Base-by-base conservation (phyloP, 2,113 vertebrate species). In the Dicentrarchus labrax region DNA sequence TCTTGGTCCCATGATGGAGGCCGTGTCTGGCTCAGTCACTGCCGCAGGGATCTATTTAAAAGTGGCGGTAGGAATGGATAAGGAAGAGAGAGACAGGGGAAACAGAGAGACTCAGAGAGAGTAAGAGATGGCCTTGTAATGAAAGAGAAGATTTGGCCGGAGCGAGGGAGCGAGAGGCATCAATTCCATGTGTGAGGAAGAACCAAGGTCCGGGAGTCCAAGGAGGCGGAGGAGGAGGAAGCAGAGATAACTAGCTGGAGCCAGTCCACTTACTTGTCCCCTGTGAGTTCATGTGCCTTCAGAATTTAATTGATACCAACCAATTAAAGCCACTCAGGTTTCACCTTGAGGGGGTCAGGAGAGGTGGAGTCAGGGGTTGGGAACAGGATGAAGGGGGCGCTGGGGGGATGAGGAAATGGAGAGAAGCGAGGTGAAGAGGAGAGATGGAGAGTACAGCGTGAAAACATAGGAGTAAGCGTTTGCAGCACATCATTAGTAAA, bases 291-390 rank as follows among this genome's bases (percentile, higher is more conserved):
- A 57, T 43, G 86, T 88, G 86, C 81, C 76, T 45, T 84, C 91
- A 79, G 78, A 79, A 64, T 89, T 90, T 94, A 94, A 96, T 94
- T 94, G 94, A 96, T 93, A 89, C 76, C 54, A 16, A 88, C 85
- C 91, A 93, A 95, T 95, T 95, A 94, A 89, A 93, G 85, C 48
- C 73, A 74, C 83, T 69, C 83, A 21, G 86, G 65, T 79, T 87
- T 91, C 91, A 94, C 92, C 94, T 90, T 91, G 92, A 80, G 80
- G 73, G 81, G 83, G 90, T 90, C 72, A 66, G 77, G 59, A 57
- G 72, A 90, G 83, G 83, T 82, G 72, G 74, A 81, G 80, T 69
- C 83, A 85, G 74, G 74, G 85, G 86, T 80, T 22, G 62, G 60
- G 66, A 59, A 47, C 57, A 64, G 80, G 82, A 86, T 77, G 78